Evolutionary conservation across 1,140 invertebrate genomes (phyloP).

Genomic region (Lordiphosa mommai): DNA sequence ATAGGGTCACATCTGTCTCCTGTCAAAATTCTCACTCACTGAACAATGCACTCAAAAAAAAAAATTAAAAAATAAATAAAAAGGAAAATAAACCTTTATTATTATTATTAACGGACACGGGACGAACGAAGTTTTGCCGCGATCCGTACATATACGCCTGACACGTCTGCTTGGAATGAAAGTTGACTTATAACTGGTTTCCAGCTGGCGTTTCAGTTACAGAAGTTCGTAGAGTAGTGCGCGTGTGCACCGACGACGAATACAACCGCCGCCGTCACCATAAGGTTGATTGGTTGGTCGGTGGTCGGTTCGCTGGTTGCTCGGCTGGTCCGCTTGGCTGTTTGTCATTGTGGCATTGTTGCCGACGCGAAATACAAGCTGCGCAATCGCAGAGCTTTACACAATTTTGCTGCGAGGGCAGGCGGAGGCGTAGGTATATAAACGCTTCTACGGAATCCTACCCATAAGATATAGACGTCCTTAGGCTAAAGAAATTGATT

Average conservation of each 20-base stretch:
- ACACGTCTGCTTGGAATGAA: slow-evolving; percentile 77
- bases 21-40: not conserved
- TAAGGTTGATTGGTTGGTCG: slow-evolving; percentile 46
- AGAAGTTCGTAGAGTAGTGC: slow-evolving; percentile 42
- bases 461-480: too few species aligned
- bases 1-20: slow-evolving; percentile 1
- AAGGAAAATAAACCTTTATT: slow-evolving; percentile 23
- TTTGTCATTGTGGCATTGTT: slow-evolving; percentile 72
- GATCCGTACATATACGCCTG: slow-evolving; percentile 30
- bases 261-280: slow-evolving; percentile 26
- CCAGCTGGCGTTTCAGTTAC: slow-evolving; percentile 26
- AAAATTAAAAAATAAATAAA: slow-evolving; percentile 5
- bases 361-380: slow-evolving; percentile 67
- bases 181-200: slow-evolving; percentile 79
- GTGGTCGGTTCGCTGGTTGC: slow-evolving; percentile 15
- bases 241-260: slow-evolving; percentile 44
- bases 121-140: slow-evolving; percentile 18
- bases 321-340: slow-evolving; percentile 28
- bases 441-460: too few species aligned
- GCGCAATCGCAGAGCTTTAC: slow-evolving; percentile 65
- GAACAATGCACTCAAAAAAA: not conserved
- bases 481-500: too few species aligned
- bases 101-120: slow-evolving; percentile 1
- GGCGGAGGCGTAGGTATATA: too few species aligned
- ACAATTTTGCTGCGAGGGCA: slow-evolving; percentile 49